These are phyloP conservation scores for Pristionchus fissidentatus DNA, from an alignment of 2,888 invertebrate genomes.

Conservation along the genomic window DNA sequence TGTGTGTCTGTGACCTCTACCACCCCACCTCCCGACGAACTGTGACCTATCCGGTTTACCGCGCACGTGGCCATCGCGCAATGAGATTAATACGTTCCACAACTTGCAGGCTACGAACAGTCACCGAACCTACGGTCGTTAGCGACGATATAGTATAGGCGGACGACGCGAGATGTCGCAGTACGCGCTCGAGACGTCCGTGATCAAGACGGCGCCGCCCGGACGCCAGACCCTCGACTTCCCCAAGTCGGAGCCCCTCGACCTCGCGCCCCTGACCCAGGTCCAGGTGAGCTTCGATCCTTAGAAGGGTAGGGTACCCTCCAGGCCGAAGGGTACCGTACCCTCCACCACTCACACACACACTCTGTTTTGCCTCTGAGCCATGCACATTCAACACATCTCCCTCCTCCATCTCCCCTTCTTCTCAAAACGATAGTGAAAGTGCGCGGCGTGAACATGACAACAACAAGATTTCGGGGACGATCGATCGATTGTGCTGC, in stretches of 20 bases:
- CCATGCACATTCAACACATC: neutral
- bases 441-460: slow-evolving; percentile 14
- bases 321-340: neutral
- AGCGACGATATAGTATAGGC: slow-evolving; percentile 29
- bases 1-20: neutral
- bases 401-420: neutral
- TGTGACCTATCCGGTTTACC: neutral
- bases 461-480: neutral
- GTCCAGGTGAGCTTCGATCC: slow-evolving; percentile 2
- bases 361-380: slow-evolving; percentile 4
- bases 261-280: slow-evolving; percentile 66
- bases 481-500: slow-evolving; percentile 7
- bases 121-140: slow-evolving; percentile 28
- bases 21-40: neutral
- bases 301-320: neutral
- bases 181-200: slow-evolving; percentile 49
- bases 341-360: neutral
- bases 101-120: neutral
- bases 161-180: slow-evolving; percentile 11
- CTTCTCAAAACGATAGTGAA: slow-evolving; percentile 1
- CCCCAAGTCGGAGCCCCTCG: slow-evolving; percentile 74
- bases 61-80: neutral
- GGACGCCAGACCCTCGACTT: slow-evolving; percentile 61
- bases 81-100: neutral
- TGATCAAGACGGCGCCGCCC: slow-evolving; percentile 76